phyloP scores from a whole-genome alignment of 2,888 invertebrate species.

The Drosophila silvestris region DNA sequence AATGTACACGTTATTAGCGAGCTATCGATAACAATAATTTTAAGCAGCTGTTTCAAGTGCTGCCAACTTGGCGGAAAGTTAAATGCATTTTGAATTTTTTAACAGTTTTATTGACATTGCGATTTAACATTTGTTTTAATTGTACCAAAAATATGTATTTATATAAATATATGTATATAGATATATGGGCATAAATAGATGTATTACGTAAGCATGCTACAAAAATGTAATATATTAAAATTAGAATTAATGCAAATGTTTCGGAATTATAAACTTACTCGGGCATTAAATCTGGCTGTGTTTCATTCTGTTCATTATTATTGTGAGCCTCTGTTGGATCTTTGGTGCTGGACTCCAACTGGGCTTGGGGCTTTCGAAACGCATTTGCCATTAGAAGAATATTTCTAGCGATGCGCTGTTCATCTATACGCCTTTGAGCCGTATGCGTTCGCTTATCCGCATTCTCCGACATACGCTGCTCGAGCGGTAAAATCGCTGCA shows the following conservation, averaged over 20 bases:
- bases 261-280: constrained; percentile 64
- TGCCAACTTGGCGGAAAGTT: constrained; percentile 29
- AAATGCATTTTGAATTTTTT: constrained; percentile 14
- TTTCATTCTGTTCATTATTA: constrained; percentile 34
- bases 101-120: constrained; percentile 45
- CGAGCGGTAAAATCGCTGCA: constrained; percentile 62
- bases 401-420: constrained; percentile 88
- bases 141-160: constrained; percentile 46
- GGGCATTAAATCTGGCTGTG: constrained; percentile 64
- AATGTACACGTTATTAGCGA: not conserved
- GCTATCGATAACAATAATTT: constrained; percentile 34
- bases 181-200: constrained; percentile 7
- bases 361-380: constrained; percentile 60
- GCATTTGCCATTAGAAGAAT: constrained; percentile 83
- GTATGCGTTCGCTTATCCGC: constrained; percentile 87
- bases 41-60: constrained; percentile 16
- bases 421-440: constrained; percentile 89
- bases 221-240: constrained; percentile 14
- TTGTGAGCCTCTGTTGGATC: constrained; percentile 27
- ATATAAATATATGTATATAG: constrained; percentile 1
- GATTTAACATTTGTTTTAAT: constrained; percentile 38
- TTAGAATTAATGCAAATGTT: not conserved
- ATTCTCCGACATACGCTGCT: constrained; percentile 83
- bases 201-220: constrained; percentile 70
- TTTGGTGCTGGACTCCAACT: constrained; percentile 27